Evolutionary conservation across 2,888 invertebrate species (phyloP).

Genomic region (Eumerus sabulonum): DNA sequence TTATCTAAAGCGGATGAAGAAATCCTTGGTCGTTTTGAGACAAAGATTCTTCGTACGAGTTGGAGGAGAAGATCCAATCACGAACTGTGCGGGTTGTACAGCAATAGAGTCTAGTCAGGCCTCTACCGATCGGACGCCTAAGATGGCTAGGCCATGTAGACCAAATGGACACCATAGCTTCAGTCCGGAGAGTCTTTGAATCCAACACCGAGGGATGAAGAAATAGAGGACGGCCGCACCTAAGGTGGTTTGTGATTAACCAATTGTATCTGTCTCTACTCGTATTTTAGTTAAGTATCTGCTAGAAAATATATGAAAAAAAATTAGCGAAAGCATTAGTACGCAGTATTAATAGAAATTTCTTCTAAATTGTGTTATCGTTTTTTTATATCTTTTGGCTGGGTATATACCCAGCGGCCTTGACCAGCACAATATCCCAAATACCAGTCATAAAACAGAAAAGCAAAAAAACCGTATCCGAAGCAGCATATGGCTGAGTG

Average conservation of each 20-base stretch:
- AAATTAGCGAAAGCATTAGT: neutral
- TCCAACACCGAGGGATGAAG: no score
- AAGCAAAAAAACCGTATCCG: neutral
- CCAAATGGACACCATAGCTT: no score
- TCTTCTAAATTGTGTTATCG: neutral
- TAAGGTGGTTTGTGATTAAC: constrained; percentile 41
- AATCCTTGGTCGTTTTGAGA: no score
- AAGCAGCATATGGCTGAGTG: no score
- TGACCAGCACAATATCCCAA: constrained; percentile 53
- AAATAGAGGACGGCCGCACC: constrained; percentile 16
- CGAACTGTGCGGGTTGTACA: no score
- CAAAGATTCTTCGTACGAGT: no score
- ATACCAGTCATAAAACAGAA: constrained; percentile 4
- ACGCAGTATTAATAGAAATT: neutral
- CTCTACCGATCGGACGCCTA: no score
- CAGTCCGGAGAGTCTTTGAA: no score
- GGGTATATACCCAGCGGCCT: constrained; percentile 39
- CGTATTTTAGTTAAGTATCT: neutral
- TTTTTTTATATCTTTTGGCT: neutral
- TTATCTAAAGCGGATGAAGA: no score
- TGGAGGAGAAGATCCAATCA: no score
- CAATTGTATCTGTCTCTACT: neutral
- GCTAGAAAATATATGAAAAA: neutral
- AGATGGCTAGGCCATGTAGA: no score
- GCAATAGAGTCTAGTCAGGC: no score